A percentile compares a stretch with the other conserved stretches of the same genome.
These are phyloP conservation scores for Aporophyla nigra DNA, from an alignment of 2,888 invertebrate species.

Conservation along the genomic window DNA sequence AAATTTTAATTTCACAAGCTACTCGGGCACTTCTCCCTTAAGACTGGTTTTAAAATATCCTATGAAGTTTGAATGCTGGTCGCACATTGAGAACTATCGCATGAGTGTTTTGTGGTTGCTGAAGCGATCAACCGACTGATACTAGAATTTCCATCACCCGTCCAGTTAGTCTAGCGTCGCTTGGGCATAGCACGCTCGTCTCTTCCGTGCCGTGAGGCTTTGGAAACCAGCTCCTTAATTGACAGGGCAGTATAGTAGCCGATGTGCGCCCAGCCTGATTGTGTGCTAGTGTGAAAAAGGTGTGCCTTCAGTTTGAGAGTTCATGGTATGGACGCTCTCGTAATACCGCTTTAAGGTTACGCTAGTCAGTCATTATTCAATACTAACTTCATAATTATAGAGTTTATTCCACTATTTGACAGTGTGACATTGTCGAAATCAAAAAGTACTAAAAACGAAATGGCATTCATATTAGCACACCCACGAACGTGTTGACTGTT, in stretches of 20 bases:
- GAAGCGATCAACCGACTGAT: not conserved
- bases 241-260: not conserved
- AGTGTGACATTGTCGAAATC: not conserved
- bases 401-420: not conserved
- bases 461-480: too few relatives aligned
- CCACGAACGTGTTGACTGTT: not conserved
- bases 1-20: too few relatives aligned
- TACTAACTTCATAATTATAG: not conserved
- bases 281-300: not conserved
- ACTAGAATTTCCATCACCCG: not conserved
- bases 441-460: not conserved
- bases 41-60: not conserved
- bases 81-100: not conserved
- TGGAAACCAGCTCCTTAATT: not conserved
- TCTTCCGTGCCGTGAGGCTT: too few relatives aligned
- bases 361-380: not conserved
- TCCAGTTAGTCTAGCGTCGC: not conserved
- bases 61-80: not conserved
- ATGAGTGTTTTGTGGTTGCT: not conserved
- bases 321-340: too few relatives aligned
- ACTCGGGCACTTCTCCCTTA: too few relatives aligned
- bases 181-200: not conserved
- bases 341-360: not conserved
- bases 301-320: not conserved
- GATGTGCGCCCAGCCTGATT: not conserved